Evolutionary conservation across 2,797 vertebrate genomes (phyloP).

Genomic region (Pangasius djambal): DNA sequence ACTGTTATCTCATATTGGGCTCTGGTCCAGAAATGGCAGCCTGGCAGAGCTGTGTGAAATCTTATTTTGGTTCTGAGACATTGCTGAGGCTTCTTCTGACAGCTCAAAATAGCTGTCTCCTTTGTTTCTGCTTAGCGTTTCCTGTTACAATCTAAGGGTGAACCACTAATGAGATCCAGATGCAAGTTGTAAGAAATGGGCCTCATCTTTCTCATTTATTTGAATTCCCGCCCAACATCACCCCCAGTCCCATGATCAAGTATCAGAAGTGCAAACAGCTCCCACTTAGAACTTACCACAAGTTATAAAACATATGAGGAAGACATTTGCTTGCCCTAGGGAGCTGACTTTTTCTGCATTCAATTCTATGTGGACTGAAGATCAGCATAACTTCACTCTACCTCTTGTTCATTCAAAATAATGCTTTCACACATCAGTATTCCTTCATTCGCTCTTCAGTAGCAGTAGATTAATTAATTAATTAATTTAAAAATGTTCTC

Average conservation of each 20-base stretch:
- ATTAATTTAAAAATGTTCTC: neutral
- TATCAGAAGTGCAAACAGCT: conserved; percentile 33
- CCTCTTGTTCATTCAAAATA: neutral
- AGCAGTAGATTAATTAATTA: conserved; percentile 53
- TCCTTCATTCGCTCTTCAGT: conserved; percentile 52
- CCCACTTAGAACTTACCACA: conserved; percentile 24
- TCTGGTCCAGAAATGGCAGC: conserved; percentile 2
- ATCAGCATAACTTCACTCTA: neutral
- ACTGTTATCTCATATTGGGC: neutral
- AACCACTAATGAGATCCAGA: conserved; percentile 66
- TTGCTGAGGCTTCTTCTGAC: conserved; percentile 35
- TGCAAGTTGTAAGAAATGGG: conserved; percentile 45
- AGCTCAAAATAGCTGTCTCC: conserved; percentile 50
- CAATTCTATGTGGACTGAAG: conserved; percentile 12
- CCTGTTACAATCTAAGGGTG: conserved; percentile 46
- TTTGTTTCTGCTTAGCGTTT: conserved; percentile 57
- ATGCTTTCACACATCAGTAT: conserved; percentile 36
- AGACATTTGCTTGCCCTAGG: conserved; percentile 1
- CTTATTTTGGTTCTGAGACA: neutral
- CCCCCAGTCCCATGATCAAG: neutral
- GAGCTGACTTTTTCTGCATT: neutral
- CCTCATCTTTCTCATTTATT: conserved; percentile 41
- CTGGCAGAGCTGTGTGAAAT: neutral
- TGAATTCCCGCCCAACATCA: conserved; percentile 1
- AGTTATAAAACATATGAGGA: conserved; percentile 18